Base-by-base conservation (phyloP, 2,888 invertebrate genomes). In the Platycheirus rosarum region DNA sequence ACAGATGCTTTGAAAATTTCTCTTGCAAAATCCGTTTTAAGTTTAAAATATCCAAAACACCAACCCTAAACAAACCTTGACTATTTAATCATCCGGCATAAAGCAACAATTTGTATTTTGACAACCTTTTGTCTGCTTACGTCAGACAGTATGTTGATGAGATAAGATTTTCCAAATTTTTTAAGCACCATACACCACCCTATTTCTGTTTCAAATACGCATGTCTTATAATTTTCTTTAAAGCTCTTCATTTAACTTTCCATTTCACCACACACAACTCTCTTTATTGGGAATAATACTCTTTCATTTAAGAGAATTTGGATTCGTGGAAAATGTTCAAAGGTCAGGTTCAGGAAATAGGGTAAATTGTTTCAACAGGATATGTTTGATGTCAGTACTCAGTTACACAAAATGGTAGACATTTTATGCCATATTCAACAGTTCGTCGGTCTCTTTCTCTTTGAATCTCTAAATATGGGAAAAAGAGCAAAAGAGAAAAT, bases 361-460 rank as follows among this genome's bases (percentile, higher is more conserved):
- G n/a, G n/a, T n/a, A n/a, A n/a, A n/a, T n/a, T n/a, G n/a, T n/a
- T n/a, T n/a, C n/a, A n/a, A n/a, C n/a, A n/a, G n/a, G n/a, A n/a
- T n/a, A n/a, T n/a, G n/a, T n/a, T n/a, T n/a, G n/a, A n/a, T n/a
- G n/a, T n/a, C n/a, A n/a, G n/a, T n/a, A n/a, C n/a, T n/a, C n/a
- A n/a, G n/a, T n/a, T n/a, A n/a, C n/a, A n/a, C n/a, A n/a, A n/a
- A n/a, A n/a, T n/a, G n/a, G n/a, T n/a, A n/a, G n/a, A n/a, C n/a
- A n/a, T n/a, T n/a, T n/a, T n/a, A n/a, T n/a, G n/a, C 69, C 55
- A 70, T 70, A 76, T 76, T 76, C 78, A 79, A 79, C 78, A 79
- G 78, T 79, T 79, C 73, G 66, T 42, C 55, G 42, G n/a, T 35
- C 11, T 29, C 14, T 66, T 53, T 29, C 13, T 66, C 18, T n/a